These are phyloP conservation scores for Isurus oxyrinchus DNA, from an alignment of 2,113 vertebrate genomes.

Conservation along the genomic window DNA sequence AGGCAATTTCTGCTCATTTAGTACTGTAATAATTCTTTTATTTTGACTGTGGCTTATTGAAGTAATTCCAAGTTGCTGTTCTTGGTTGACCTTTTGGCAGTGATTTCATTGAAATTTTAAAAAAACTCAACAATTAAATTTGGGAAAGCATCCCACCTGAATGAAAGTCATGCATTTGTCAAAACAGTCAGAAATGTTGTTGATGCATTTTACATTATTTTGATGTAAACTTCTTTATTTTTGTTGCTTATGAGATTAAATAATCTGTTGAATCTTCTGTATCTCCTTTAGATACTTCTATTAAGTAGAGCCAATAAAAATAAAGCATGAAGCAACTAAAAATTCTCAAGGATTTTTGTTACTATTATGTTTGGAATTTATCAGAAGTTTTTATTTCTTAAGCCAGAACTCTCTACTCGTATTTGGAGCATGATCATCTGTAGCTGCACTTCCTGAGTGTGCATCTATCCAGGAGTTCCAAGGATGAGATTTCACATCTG, in stretches of 20 bases:
- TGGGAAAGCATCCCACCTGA: neutral
- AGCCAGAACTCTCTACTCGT: neutral
- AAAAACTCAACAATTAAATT: neutral
- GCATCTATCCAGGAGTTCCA: neutral
- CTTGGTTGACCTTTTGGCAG: neutral
- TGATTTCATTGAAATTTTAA: neutral
- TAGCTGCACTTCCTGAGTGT: neutral
- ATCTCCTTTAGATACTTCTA: neutral
- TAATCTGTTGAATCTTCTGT: neutral
- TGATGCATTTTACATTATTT: neutral
- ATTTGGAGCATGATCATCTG: neutral
- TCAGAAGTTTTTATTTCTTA: neutral
- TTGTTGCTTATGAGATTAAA: neutral
- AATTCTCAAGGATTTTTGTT: neutral
- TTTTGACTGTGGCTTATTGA: neutral
- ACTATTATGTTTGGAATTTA: neutral
- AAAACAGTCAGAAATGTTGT: neutral
- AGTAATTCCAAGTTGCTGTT: neutral
- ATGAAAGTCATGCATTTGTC: neutral
- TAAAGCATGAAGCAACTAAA: neutral
- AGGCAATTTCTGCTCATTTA: neutral
- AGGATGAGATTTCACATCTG: neutral
- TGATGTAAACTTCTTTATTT: neutral
- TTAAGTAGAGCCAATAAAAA: constrained; percentile 1
- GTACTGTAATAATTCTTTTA: neutral